Evolutionary conservation across 2,888 invertebrate species (phyloP), one percentile per base, ranked within the genome.

Genomic region (Apodemia zela): DNA sequence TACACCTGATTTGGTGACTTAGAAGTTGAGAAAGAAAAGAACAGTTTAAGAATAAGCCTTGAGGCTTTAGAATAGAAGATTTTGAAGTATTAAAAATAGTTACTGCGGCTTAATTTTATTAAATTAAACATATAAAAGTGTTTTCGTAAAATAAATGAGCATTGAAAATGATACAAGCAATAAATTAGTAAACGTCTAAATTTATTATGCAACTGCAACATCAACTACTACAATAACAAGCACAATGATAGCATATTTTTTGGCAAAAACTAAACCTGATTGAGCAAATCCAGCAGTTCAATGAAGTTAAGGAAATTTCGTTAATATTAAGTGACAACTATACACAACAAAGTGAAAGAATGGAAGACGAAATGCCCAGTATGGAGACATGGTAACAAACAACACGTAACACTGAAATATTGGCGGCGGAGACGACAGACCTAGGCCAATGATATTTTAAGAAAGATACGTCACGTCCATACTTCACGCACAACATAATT

Each of bases 311-410:
- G 65, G 66, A 66, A 67, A 59, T 62, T 62, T 51, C 35, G 61
- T 65, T 60, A 58, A 61, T 54, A 63, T 59, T 68, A 66, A 65
- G 75, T 73, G 73, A 73, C 66, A 59, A 74, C 87, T 87, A 79
- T 87, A 89, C 87, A 88, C 76, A 88, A 89, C 89, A 82, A 85
- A 69, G 86, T 86, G 87, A 65, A 67, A 63, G 66, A 64, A 69
- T 79, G 87, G 86, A 88, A 87, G 84, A 85, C 85, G 72, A 87
- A 89, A 87, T 57, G 87, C 87, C 89, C 87, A 80, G 78, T 69
- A 73, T 75, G 78, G 77, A 76, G 77, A 79, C 71, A 76, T 89
- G 89, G 89, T 89, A 88, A 89, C 87, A 75, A 62, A 64, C 67
- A 65, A 60, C 63, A 61, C 45, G 11, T 47, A 58, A 42, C 49